These are phyloP conservation scores for Tauraco hartlaubi DNA, from an alignment of 2,797 vertebrate genomes.

Conservation along the genomic window DNA sequence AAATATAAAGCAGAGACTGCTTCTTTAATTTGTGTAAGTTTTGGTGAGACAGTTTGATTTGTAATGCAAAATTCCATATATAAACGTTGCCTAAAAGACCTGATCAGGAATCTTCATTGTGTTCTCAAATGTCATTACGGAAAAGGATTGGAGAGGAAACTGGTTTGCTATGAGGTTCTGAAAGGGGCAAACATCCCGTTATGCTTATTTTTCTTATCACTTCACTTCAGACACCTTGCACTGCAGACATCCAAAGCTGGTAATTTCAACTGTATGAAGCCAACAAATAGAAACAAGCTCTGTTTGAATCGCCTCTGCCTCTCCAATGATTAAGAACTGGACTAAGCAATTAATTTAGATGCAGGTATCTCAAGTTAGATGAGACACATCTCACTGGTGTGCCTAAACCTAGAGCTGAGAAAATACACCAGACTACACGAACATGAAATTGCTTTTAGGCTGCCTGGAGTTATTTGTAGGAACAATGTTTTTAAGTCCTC, in stretches of 20 bases:
- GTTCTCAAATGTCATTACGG: conserved; percentile 21
- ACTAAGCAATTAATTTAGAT: conserved; percentile 20
- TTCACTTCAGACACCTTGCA: conserved; percentile 57
- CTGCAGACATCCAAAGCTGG: conserved; percentile 8
- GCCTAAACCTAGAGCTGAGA: background rate
- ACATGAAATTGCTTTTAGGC: conserved; percentile 45
- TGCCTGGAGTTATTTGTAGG: background rate
- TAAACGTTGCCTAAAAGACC: background rate
- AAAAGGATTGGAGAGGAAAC: conserved; percentile 6
- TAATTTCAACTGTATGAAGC: conserved; percentile 15
- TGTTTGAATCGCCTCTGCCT: background rate
- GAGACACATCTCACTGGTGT: background rate
- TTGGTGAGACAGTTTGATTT: background rate
- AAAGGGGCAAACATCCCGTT: conserved; percentile 34
- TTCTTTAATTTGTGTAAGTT: background rate
- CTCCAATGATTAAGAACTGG: conserved; percentile 40
- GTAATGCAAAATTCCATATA: background rate
- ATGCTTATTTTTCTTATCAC: conserved; percentile 66
- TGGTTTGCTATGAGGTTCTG: background rate
- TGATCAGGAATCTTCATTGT: conserved; percentile 1
- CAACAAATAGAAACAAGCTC: conserved; percentile 29
- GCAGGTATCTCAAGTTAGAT: conserved; percentile 22
- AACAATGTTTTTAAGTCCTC: background rate
- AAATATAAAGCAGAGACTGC: background rate
- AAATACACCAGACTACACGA: background rate